These are phyloP conservation scores for Acrobeloides nanus DNA, from an alignment of 2,888 invertebrate genomes.

Conservation along the genomic window DNA sequence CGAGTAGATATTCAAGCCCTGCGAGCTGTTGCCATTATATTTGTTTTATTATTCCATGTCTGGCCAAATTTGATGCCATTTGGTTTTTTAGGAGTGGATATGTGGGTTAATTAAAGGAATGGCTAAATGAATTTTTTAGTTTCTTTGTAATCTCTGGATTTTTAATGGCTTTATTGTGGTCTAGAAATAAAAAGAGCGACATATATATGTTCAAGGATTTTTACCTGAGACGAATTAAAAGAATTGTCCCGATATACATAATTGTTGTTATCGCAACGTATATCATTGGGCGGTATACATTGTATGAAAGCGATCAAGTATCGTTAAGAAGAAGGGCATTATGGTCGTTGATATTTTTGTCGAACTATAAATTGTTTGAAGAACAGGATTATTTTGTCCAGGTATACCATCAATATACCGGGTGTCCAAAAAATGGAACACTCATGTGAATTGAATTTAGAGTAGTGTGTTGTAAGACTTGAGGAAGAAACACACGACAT, in stretches of 20 bases:
- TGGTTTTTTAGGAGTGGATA: conserved; percentile 7
- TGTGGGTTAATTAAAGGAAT: not conserved
- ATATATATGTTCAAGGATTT: not conserved
- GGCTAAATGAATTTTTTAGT: not conserved
- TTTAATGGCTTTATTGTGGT: conserved; percentile 5
- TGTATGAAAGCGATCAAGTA: too few relatives aligned
- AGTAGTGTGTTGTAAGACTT: too few relatives aligned
- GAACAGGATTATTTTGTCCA: too few relatives aligned
- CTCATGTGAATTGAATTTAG: too few relatives aligned
- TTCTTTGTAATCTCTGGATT: conserved; percentile 9
- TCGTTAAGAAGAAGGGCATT: too few relatives aligned
- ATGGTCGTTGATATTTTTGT: too few relatives aligned
- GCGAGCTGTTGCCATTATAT: conserved; percentile 3
- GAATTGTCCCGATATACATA: conserved; percentile 4
- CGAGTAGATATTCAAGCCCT: conserved; percentile 7
- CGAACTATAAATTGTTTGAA: too few relatives aligned
- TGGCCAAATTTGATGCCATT: conserved; percentile 2
- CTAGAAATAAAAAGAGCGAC: not conserved
- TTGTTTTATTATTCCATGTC: conserved; percentile 4
- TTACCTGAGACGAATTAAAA: conserved; percentile 6
- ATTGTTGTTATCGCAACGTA: not conserved
- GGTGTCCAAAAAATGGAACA: too few relatives aligned
- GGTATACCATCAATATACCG: too few relatives aligned
- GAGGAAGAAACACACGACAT: too few relatives aligned
- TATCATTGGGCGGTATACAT: too few relatives aligned